Evolutionary conservation across 2,797 vertebrate species (phyloP), one percentile per base, ranked within the genome.

Genomic region (Eulemur mongoz): DNA sequence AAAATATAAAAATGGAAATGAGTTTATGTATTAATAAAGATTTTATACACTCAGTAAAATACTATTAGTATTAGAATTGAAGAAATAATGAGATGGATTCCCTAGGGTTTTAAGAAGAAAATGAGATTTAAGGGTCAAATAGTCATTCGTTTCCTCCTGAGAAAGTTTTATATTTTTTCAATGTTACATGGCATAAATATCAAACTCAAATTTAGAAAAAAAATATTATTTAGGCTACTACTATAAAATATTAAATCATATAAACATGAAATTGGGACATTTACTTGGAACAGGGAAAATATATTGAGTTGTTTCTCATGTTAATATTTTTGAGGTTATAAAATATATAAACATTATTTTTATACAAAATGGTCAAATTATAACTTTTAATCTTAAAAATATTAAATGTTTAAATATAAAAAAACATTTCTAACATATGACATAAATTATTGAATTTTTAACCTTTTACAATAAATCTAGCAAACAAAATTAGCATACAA

Each of bases 31-130:
- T 20, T 96, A 75, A 96, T 89, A 8, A 89, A 57, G 0, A 89
- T 70, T 95, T 98, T 93, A 11, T 59, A 91, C 7, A 75, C 0
- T 67, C 35, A 83, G 18, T 61, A 98, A 96, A 1, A 94, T 22
- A 95, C 5, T 69, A 70, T 52, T 59, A 93, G 2, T 76, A 92
- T 81, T 88, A 94, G 23, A 32, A 67, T 54, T 45, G 22, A 7
- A 1, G 22, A 45, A n/a, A 95, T 94, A 97, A 96, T 52, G 67
- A 45, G 25, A 23, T 70, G 4, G 2, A 22, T 85, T 50, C 91
- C 95, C 72, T 91, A 75, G 40, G 7, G n/a, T 90, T n/a, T 18
- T 92, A 30, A 65, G 80, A 93, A 82, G 7, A 13, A 67, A 97
- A 93, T 20, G 17, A 9, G 0, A 94, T 52, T 96, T 86, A 4